These are phyloP conservation scores for Prunella himalayana DNA, from an alignment of 2,113 vertebrate genomes.

Conservation along the genomic window DNA sequence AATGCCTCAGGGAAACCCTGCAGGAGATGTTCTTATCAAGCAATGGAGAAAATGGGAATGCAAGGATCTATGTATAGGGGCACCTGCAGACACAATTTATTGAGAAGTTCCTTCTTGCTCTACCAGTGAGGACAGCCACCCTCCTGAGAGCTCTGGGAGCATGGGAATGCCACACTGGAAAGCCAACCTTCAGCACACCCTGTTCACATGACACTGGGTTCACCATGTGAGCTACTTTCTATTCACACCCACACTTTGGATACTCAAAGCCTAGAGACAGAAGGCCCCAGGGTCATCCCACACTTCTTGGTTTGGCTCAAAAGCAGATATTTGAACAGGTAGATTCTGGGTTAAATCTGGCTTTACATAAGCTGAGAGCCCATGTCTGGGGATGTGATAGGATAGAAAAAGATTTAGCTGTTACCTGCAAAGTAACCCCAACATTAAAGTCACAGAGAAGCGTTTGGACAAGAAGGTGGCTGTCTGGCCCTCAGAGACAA, in stretches of 20 bases:
- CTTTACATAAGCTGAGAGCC: not conserved
- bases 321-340: not conserved
- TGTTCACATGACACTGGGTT: not conserved
- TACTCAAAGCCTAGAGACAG: not conserved
- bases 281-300: not conserved
- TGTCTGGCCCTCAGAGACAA: not conserved
- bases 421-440: not conserved
- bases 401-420: not conserved
- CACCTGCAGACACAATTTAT: not conserved
- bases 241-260: not conserved
- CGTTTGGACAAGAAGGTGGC: not conserved
- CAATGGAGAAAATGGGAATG: not conserved
- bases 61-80: not conserved
- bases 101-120: not conserved
- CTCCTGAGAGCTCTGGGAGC: not conserved
- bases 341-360: conserved; percentile 6
- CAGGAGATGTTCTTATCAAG: not conserved
- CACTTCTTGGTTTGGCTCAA: not conserved
- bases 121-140: not conserved
- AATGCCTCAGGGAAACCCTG: not conserved
- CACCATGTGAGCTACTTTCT: not conserved
- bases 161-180: not conserved
- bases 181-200: not conserved
- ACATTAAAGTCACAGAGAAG: not conserved
- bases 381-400: not conserved